Evolutionary conservation across 1,140 invertebrate species (phyloP), one percentile per base, ranked within the genome.

Genomic region (Bombus polaris): DNA sequence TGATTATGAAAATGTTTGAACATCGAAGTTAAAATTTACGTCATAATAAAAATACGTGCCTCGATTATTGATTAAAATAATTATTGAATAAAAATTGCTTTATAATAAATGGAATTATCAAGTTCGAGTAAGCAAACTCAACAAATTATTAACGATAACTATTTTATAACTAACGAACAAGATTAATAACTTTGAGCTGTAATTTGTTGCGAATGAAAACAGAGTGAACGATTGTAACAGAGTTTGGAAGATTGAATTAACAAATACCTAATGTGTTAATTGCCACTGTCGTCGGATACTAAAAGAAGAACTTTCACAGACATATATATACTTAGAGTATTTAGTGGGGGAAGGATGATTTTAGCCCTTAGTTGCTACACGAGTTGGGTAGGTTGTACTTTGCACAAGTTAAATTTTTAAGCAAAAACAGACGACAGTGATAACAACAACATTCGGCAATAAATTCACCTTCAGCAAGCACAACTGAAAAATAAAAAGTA

Each of bases 351-450:
- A 44, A 65, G 15, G n/a, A 62, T 77, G 15, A 28, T 77, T 77
- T 77, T 77, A 77, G 37, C 37, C 39, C 22, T 78, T 78, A 77
- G 28, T 42, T 77, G 39, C 75, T 42, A 22, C 22, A 65, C 32
- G 59, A 35, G 59, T 25, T 35, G n/a, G 10, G 5, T 44, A 28
- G 57, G 5, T 15, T 2, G 25, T 25, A 28, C 35, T 75, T 57
- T 37, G 35, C 25, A 4, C 22, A 25, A 57, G 35, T 42, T 76
- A 57, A 32, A 57, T 35, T 37, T 37, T 8, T 1, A 37, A 57
- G 25, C 28, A 37, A 35, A 28, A n/a, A n/a, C 47, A 59, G n/a
- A 35, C 18, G 15, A 42, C 9, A 18, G 10, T 2, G 42, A 47
- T 35, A 44, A 44, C 15, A 72, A 28, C 1, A 25, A 25, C 0